Evolutionary conservation across 37 sponge, comb jelly and placozoan species (phyloP).

Genomic region (Oopsacas minuta): DNA sequence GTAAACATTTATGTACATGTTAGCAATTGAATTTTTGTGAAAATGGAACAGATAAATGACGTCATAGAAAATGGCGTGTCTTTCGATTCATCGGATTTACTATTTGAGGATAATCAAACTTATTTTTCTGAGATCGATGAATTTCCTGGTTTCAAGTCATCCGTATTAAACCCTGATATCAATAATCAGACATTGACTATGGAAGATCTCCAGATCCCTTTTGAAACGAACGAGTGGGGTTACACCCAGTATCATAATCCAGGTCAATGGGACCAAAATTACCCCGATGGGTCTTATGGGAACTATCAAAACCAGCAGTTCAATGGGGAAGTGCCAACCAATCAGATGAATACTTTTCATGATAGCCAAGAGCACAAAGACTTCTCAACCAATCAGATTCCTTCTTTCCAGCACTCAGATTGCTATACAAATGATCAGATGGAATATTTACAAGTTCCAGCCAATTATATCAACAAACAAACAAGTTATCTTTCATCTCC

Average conservation of each 20-base stretch:
- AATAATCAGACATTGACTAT: neutral
- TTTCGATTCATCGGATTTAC: neutral
- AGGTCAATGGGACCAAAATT: neutral
- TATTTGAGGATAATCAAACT: neutral
- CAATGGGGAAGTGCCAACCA: neutral
- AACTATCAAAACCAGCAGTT: neutral
- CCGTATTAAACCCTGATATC: neutral
- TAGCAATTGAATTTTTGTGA: too few species aligned
- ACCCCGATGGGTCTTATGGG: neutral
- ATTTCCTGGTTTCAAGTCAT: neutral
- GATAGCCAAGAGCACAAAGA: neutral
- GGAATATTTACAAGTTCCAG: neutral
- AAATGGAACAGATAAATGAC: neutral
- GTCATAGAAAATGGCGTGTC: neutral
- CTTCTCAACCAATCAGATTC: too few species aligned
- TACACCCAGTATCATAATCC: neutral
- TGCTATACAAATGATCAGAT: neutral
- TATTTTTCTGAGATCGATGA: neutral
- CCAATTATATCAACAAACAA: neutral
- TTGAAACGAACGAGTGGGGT: neutral
- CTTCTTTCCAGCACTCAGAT: neutral
- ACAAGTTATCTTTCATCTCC: neutral
- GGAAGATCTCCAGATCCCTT: neutral
- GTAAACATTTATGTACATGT: too few species aligned
- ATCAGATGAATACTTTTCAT: neutral